Conservation (phyloP, 2,797 vertebrate species). For the Pyrocephalus nanus region DNA sequence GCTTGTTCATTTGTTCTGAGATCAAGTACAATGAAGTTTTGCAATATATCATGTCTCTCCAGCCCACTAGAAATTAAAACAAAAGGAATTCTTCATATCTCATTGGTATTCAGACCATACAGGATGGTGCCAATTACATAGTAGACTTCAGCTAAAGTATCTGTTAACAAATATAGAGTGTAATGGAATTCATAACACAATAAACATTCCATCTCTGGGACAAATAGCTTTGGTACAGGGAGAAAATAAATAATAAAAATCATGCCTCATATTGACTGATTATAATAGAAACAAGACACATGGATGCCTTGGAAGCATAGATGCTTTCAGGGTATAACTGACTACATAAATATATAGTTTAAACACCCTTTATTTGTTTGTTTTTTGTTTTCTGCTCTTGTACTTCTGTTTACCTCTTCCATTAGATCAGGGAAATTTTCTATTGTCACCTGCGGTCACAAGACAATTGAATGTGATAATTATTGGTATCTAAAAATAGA, state of each 20-base stretch:
- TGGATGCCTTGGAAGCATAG: background rate
- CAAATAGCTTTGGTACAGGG: background rate
- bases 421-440: background rate
- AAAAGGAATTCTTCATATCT: background rate
- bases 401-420: background rate
- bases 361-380: background rate
- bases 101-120: background rate
- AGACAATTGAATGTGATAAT: background rate
- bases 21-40: background rate
- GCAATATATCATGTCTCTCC: background rate
- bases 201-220: background rate
- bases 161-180: background rate
- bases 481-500: background rate
- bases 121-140: background rate
- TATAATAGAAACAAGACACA: background rate
- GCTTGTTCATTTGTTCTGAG: constrained; percentile 10
- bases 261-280: background rate
- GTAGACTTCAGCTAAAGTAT: constrained; percentile 4
- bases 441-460: background rate
- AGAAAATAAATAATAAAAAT: background rate
- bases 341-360: background rate
- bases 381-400: background rate
- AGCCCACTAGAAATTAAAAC: background rate
- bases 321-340: background rate
- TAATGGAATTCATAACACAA: background rate